Conservation (phyloP, 1,140 invertebrate genomes). For the Steinernema khuongi region DNA sequence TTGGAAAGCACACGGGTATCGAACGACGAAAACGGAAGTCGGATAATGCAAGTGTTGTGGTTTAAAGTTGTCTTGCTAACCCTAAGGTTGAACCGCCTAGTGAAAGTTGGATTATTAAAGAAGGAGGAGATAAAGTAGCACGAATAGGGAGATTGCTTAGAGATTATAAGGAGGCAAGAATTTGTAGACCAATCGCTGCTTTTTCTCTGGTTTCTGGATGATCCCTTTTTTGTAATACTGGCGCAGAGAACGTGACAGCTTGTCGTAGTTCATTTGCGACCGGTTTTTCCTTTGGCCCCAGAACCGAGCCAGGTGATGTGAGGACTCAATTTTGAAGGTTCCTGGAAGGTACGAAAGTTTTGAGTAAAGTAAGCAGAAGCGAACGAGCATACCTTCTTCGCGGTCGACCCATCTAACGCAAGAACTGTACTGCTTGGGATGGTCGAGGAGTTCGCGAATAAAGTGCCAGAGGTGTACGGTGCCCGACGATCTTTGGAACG, state of each 20-base stretch:
- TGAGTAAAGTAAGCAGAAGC: not conserved
- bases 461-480: conserved; percentile 99
- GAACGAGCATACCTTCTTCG: conserved; percentile 66
- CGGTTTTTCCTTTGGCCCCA: conserved; percentile 96
- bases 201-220: conserved; percentile 97
- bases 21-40: not conserved
- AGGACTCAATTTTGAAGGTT: conserved; percentile 98
- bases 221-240: conserved; percentile 99
- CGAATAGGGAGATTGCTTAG: conserved; percentile 19
- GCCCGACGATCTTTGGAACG: conserved; percentile 37
- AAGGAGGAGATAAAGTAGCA: not conserved
- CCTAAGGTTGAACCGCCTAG: conserved; percentile 1
- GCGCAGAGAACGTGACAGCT: conserved; percentile 88
- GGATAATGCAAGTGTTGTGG: not conserved
- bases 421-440: conserved; percentile 76
- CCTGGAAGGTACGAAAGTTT: conserved; percentile 60
- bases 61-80: conserved; percentile 18
- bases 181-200: conserved; percentile 95
- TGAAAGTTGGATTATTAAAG: conserved; percentile 13
- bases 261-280: conserved; percentile 99
- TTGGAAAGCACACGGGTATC: not conserved
- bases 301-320: conserved; percentile 82
- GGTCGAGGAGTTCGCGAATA: conserved; percentile 83
- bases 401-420: conserved; percentile 95
- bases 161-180: conserved; percentile 65